Evolutionary conservation across 1,140 invertebrate genomes (phyloP).

Genomic region (Aleiodes sp.): DNA sequence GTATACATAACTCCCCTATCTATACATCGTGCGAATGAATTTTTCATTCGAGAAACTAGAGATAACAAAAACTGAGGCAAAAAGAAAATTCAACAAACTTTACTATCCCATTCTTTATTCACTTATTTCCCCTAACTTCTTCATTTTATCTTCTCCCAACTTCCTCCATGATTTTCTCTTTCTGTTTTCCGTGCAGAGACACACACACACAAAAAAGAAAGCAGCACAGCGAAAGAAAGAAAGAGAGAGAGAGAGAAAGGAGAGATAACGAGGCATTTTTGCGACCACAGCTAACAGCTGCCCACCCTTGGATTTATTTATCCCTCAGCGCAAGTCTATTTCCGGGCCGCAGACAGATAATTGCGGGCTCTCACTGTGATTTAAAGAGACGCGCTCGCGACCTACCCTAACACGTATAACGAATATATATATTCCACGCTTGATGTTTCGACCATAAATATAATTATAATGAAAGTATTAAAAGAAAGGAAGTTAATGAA

Average conservation of each 20-base stretch:
- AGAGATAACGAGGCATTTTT: neutral
- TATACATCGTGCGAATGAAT: too few species aligned
- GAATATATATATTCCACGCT: neutral
- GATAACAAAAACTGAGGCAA: too few species aligned
- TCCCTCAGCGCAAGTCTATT: constrained; percentile 46
- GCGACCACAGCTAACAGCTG: constrained; percentile 28
- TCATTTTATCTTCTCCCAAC: too few species aligned
- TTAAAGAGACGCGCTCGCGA: constrained; percentile 45
- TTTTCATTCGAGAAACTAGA: too few species aligned
- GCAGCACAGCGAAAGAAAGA: too few species aligned
- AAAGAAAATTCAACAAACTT: too few species aligned
- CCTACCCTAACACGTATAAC: constrained; percentile 43
- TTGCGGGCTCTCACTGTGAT: constrained; percentile 44
- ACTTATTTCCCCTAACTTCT: too few species aligned
- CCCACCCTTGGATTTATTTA: constrained; percentile 46
- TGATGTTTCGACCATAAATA: neutral
- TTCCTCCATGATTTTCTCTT: too few species aligned
- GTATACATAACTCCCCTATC: too few species aligned
- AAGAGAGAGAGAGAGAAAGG: neutral
- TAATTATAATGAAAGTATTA: neutral
- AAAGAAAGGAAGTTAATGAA: neutral
- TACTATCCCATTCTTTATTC: too few species aligned
- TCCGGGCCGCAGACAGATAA: constrained; percentile 45
- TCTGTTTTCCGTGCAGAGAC: too few species aligned
- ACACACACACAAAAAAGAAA: too few species aligned